Conservation (phyloP, 2,888 invertebrate species). For the Andrena chrysosceles region DNA sequence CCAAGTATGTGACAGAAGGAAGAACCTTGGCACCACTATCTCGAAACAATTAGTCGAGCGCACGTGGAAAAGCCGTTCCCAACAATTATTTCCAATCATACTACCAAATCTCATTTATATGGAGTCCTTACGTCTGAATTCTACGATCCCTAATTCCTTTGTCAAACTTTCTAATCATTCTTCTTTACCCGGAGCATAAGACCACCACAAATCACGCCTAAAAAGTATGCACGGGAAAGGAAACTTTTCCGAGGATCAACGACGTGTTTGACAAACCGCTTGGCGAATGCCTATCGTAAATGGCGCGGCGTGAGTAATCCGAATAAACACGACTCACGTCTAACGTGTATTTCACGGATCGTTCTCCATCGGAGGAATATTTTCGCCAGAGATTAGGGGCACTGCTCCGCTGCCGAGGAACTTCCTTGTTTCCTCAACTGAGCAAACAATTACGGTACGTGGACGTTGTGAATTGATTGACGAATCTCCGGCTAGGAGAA, state of each 20-base stretch:
- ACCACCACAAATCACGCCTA: background rate
- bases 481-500: too few relatives aligned
- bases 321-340: slow-evolving; percentile 2
- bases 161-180: background rate
- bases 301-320: slow-evolving; percentile 16
- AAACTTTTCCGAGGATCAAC: background rate
- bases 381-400: background rate
- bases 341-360: background rate
- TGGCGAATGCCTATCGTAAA: slow-evolving; percentile 1
- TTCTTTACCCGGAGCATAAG: background rate
- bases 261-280: slow-evolving; percentile 22
- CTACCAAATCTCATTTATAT: too few relatives aligned
- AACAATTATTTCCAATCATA: background rate
- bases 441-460: too few relatives aligned
- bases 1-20: background rate
- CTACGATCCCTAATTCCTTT: background rate
- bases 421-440: background rate
- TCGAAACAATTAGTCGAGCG: background rate
- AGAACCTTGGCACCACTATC: background rate
- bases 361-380: background rate
- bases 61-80: background rate
- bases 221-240: background rate
- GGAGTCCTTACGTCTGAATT: too few relatives aligned
- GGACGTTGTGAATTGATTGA: too few relatives aligned
- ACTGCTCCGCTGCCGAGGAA: background rate